phyloP scores from a whole-genome alignment of 1,140 invertebrate genomes.

The Drosophila oshimai region DNA sequence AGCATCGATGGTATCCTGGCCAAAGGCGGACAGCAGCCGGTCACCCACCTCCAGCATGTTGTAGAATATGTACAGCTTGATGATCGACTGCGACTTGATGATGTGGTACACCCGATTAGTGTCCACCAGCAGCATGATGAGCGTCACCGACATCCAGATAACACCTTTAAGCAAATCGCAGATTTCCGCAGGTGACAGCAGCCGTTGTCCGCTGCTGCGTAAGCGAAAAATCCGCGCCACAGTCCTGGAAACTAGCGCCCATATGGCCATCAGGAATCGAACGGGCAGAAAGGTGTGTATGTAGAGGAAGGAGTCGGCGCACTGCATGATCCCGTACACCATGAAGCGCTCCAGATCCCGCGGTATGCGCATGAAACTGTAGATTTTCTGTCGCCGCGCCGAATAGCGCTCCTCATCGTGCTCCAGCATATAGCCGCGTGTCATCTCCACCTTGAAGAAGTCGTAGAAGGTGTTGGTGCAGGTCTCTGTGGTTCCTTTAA shows the following conservation, averaged over 20 bases:
- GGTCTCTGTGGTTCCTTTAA: neutral
- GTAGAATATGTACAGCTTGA: constrained; percentile 99
- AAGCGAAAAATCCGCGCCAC: constrained; percentile 89
- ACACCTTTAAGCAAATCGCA: constrained; percentile 98
- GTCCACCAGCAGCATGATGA: constrained; percentile 95
- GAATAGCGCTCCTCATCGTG: constrained; percentile 97
- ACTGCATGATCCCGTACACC: constrained; percentile 97
- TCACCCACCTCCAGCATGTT: constrained; percentile 99
- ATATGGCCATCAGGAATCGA: constrained; percentile 93
- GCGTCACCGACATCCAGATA: constrained; percentile 92
- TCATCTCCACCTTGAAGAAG: constrained; percentile 94
- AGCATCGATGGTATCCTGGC: constrained; percentile 98
- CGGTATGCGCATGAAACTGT: constrained; percentile 98
- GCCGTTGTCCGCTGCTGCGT: constrained; percentile 82
- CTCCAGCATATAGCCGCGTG: constrained; percentile 94
- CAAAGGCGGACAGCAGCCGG: constrained; percentile 97
- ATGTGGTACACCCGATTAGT: constrained; percentile 99
- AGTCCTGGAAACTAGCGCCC: constrained; percentile 89
- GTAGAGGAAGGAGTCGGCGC: constrained; percentile 99
- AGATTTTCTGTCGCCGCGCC: constrained; percentile 96
- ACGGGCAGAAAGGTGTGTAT: constrained; percentile 98
- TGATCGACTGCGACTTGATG: constrained; percentile 99
- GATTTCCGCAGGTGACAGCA: constrained; percentile 94
- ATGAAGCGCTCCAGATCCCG: constrained; percentile 96
- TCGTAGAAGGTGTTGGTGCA: constrained; percentile 82